A percentile compares a stretch with the other conserved stretches of the same genome.
These are phyloP conservation scores for Anhinga rufa DNA, from an alignment of 2,113 vertebrate species.

Conservation along the genomic window DNA sequence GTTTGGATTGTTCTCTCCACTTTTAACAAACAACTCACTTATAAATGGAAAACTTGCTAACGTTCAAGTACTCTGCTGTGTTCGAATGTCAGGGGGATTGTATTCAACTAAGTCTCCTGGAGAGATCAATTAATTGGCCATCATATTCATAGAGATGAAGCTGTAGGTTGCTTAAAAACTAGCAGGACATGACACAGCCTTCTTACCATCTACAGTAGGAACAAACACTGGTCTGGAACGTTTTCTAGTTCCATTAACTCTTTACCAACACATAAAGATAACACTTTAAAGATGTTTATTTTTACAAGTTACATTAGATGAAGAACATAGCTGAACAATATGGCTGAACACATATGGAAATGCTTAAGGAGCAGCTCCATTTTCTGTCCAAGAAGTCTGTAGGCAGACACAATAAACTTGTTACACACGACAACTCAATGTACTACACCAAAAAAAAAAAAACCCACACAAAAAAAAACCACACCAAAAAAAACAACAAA, in stretches of 20 bases:
- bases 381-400: constrained; percentile 1
- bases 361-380: constrained; percentile 23
- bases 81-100: background rate
- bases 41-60: constrained; percentile 24
- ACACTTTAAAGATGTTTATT: background rate
- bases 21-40: constrained; percentile 26
- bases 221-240: background rate
- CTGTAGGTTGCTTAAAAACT: background rate
- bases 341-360: constrained; percentile 34
- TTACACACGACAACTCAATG: background rate
- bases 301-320: constrained; percentile 13
- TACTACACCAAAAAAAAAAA: background rate
- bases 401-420: constrained; percentile 19
- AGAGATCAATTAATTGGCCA: background rate
- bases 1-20: background rate
- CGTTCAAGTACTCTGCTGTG: background rate
- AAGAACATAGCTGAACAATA: background rate
- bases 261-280: background rate
- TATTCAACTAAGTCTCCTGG: background rate
- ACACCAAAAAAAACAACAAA: background rate
- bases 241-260: background rate
- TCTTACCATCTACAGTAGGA: background rate
- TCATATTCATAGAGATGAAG: background rate
- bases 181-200: background rate
- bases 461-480: background rate